These are phyloP conservation scores for Diplolepis rosae DNA, from an alignment of 2,888 invertebrate genomes.

Conservation along the genomic window DNA sequence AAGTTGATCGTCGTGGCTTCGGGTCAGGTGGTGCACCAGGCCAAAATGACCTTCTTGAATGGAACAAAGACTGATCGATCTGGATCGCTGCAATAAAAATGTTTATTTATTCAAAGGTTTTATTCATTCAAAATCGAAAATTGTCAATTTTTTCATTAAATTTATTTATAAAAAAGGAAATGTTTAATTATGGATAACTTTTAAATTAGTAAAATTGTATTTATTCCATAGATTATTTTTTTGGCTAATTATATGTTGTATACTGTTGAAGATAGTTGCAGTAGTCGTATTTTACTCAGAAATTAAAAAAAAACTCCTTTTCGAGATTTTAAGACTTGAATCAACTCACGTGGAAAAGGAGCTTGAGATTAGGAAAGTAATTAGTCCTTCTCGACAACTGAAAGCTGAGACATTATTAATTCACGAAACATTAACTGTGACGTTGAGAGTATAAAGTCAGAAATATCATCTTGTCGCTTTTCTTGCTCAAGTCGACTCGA, in stretches of 20 bases:
- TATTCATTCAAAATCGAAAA: too few species aligned
- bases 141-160: too few species aligned
- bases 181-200: too few species aligned
- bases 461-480: slow-evolving; percentile 18
- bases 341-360: neutral
- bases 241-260: too few species aligned
- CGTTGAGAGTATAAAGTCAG: neutral
- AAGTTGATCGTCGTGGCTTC: slow-evolving; percentile 44
- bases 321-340: neutral
- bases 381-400: neutral
- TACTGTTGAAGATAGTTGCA: too few species aligned
- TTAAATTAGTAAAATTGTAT: too few species aligned
- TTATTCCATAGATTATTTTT: too few species aligned
- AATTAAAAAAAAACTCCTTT: too few species aligned
- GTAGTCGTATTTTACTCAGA: too few species aligned
- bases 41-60: slow-evolving; percentile 87
- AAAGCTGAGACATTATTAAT: slow-evolving; percentile 20
- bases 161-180: too few species aligned
- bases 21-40: slow-evolving; percentile 78
- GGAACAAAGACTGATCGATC: slow-evolving; percentile 84
- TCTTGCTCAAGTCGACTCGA: neutral
- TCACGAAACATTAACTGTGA: slow-evolving; percentile 11
- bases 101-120: too few species aligned
- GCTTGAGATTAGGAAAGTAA: neutral
- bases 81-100: slow-evolving; percentile 75